phyloP scores from a whole-genome alignment of 1,140 invertebrate genomes.

The Trinorchestia longiramus region DNA sequence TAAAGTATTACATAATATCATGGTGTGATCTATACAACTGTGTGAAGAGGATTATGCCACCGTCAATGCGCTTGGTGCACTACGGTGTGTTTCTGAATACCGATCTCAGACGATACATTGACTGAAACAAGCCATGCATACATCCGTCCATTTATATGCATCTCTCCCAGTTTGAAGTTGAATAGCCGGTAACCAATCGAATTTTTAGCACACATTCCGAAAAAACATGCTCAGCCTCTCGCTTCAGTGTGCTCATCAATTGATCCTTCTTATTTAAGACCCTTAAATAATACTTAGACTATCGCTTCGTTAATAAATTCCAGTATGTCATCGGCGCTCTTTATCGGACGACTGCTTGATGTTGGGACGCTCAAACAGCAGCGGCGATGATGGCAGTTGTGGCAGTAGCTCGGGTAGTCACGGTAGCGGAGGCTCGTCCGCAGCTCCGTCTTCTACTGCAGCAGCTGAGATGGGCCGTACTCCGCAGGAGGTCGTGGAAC shows the following conservation, averaged over 20 bases:
- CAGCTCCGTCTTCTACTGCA: conserved; percentile 38
- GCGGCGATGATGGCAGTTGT: conserved; percentile 54
- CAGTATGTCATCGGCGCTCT: conserved; percentile 75
- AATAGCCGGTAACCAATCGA: no score
- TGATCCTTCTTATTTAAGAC: not conserved
- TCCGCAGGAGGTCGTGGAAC: conserved; percentile 65
- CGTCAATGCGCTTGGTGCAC: not conserved
- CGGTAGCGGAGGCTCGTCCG: conserved; percentile 61
- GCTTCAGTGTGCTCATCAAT: not conserved
- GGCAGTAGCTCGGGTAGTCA: conserved; percentile 67
- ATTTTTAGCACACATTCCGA: not conserved
- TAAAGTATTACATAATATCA: not conserved
- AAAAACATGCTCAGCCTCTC: not conserved
- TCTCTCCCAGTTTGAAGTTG: not conserved
- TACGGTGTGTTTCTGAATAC: not conserved
- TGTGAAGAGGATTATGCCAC: not conserved
- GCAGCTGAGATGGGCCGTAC: conserved; percentile 57
- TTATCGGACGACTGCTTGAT: conserved; percentile 77
- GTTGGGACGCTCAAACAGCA: conserved; percentile 61
- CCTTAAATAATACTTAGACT: not conserved
- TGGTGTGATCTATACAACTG: not conserved
- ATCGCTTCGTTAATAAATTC: not conserved
- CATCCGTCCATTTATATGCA: not conserved
- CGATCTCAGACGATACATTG: not conserved
- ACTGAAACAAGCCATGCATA: not conserved